Conservation (phyloP, 2,113 vertebrate genomes). For the Catharus bicknelli region DNA sequence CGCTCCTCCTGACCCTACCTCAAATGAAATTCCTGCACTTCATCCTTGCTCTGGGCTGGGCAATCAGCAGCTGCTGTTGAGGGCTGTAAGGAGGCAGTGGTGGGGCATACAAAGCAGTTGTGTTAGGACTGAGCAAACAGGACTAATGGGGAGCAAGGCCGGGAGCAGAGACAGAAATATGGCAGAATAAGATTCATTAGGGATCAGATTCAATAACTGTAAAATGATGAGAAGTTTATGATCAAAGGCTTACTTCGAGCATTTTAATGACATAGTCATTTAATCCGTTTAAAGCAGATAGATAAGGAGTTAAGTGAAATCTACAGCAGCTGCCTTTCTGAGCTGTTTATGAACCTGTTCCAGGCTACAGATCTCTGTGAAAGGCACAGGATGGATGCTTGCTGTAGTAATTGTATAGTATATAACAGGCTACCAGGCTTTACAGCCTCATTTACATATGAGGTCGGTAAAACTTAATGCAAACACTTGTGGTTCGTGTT, state of each 20-base stretch:
- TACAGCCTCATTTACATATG: not conserved
- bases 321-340: not conserved
- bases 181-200: conserved; percentile 21
- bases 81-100: not conserved
- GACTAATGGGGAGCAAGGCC: not conserved
- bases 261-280: conserved; percentile 44
- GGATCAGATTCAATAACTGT: conserved; percentile 41
- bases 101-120: conserved; percentile 4
- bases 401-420: not conserved
- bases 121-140: not conserved
- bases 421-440: not conserved
- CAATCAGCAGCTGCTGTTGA: conserved; percentile 37
- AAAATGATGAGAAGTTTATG: conserved; percentile 56
- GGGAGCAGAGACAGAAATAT: conserved; percentile 11
- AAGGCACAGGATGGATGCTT: conserved; percentile 2
- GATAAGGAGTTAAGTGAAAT: conserved; percentile 63
- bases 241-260: conserved; percentile 58
- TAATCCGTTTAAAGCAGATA: conserved; percentile 38
- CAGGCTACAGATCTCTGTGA: conserved; percentile 5
- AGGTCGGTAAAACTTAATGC: not conserved
- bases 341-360: conserved; percentile 41
- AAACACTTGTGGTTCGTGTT: not conserved
- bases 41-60: conserved; percentile 34
- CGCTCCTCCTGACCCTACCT: conserved; percentile 26
- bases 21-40: conserved; percentile 36